Conservation (phyloP, 2,888 invertebrate genomes). For the Sussaba pulchella region DNA sequence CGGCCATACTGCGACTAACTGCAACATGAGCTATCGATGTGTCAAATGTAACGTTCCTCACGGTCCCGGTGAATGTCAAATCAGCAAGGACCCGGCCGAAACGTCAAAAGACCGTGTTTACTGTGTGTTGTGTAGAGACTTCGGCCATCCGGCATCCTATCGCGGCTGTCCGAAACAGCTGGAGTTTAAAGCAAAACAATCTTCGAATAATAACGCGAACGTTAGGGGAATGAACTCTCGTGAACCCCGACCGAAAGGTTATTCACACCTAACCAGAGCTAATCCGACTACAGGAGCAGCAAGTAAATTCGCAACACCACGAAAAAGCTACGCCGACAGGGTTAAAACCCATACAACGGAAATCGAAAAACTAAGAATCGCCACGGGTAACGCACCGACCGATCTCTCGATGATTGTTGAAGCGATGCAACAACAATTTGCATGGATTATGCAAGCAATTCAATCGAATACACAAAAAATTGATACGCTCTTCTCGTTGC, state of each 20-base stretch:
- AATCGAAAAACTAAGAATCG: not conserved
- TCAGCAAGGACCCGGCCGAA: not conserved
- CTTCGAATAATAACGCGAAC: not conserved
- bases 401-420: not conserved
- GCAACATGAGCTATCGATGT: constrained; percentile 45
- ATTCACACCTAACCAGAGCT: not conserved
- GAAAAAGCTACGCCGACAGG: not conserved
- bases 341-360: not conserved
- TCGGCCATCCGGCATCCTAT: constrained; percentile 16
- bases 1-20: constrained; percentile 41
- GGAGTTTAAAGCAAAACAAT: constrained; percentile 1
- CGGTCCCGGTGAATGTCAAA: constrained; percentile 32
- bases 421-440: constrained; percentile 25
- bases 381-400: not conserved
- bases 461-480: constrained; percentile 9
- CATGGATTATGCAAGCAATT: not conserved
- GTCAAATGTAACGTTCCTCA: constrained; percentile 43
- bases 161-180: constrained; percentile 14
- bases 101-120: constrained; percentile 29
- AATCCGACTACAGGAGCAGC: not conserved
- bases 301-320: not conserved
- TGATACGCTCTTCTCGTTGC: not conserved
- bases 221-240: constrained; percentile 22
- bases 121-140: not conserved
- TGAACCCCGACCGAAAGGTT: not conserved